Base-by-base conservation (phyloP, 2,888 invertebrate genomes). In the Phrixothrix hirtus region DNA sequence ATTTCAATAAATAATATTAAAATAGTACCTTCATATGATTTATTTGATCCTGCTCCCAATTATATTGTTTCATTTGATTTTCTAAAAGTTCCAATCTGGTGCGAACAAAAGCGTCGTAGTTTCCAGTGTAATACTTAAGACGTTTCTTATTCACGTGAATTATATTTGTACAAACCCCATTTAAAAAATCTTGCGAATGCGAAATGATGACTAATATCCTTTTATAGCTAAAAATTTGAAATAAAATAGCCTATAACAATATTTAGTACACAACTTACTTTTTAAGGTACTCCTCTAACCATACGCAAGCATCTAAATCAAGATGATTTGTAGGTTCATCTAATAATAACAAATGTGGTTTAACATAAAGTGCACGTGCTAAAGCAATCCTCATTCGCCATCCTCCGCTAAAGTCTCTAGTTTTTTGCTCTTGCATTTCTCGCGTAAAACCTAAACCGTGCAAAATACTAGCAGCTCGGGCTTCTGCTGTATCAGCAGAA, bases 31-130 rank as follows among this genome's bases (percentile, higher is more conserved):
- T 99, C 98, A 99, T 99, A 71, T 99, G 95, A 54, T 94, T 83
- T 58, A 99, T 98, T 78, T 99, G 98, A 77, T 96, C 95, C 75
- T 99, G 99, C 77, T 99, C 98, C 99, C 99, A 99, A 69, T 96
- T 95, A 78, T 97, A 99, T 71, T 95, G 94, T 75, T 99, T 99
- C 85, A 90, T 92, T 78, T 99, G 99, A 76, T 99, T 99, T 76
- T 99, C 99, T 57, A 96, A 79, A 65, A 97, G 79, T 73, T 99
- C 99, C 82, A 89, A 82, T 57, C 96, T 82, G 0, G 98, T 99
- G 62, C 92, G 88, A 5, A 94, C 85, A 72, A 98, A 99, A 1
- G 93, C 89, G 75, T 99, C 99, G 75, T 98, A 99, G 79, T 63
- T 63, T 59, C 88, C 95, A 14, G 94, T 92, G 77, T 92, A 99